phyloP scores from a whole-genome alignment of 2,113 vertebrate species.

The Paramisgurnus dabryanus region DNA sequence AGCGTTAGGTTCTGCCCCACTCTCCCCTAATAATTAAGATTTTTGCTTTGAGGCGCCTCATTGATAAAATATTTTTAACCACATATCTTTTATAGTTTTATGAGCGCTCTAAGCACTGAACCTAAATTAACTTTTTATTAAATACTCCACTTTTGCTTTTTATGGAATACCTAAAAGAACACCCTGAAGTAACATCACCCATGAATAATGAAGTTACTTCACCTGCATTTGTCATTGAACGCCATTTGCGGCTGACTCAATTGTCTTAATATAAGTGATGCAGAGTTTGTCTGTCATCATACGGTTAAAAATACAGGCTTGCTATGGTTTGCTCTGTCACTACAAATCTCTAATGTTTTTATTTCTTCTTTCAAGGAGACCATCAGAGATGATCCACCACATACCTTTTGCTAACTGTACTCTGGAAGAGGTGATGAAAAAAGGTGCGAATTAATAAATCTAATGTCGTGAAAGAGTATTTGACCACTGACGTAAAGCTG shows the following conservation, averaged over 20 bases:
- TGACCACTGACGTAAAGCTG: conserved; percentile 6
- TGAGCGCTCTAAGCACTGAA: background rate
- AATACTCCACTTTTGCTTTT: background rate
- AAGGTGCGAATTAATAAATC: conserved; percentile 55
- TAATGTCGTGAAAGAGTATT: conserved; percentile 38
- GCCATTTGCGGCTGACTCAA: conserved; percentile 37
- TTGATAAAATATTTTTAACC: background rate
- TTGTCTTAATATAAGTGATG: conserved; percentile 56
- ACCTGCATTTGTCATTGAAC: conserved; percentile 38
- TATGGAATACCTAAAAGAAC: background rate
- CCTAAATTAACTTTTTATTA: background rate
- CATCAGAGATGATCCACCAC: conserved; percentile 56
- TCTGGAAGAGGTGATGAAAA: conserved; percentile 65
- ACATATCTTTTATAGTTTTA: background rate
- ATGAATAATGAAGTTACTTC: conserved; percentile 5
- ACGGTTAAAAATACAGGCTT: conserved; percentile 60
- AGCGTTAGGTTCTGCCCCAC: too few relatives aligned
- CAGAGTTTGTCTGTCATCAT: conserved; percentile 63
- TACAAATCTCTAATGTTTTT: conserved; percentile 57
- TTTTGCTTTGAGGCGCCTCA: background rate
- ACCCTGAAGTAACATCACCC: background rate
- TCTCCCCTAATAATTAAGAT: background rate
- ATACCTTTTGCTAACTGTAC: conserved; percentile 62
- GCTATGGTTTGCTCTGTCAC: conserved; percentile 65
- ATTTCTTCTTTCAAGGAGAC: conserved; percentile 59